Conservation (phyloP, 2,113 vertebrate species). For the Myrmecophaga tridactyla region DNA sequence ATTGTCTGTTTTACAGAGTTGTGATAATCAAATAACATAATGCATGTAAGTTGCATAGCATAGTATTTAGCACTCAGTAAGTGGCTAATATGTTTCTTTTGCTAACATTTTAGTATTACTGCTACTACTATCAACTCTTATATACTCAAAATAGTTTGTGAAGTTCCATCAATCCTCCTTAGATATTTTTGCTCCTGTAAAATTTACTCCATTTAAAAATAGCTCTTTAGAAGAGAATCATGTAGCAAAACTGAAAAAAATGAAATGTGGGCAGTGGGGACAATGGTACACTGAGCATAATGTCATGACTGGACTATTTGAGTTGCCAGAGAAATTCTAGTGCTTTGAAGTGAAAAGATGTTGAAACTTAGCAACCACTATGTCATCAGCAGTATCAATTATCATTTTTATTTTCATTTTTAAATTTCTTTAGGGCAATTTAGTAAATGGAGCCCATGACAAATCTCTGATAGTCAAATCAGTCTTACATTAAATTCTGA, state of each 20-base stretch:
- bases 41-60: not conserved
- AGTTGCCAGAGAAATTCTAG: constrained; percentile 28
- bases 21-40: not conserved
- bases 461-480: not conserved
- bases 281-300: not conserved
- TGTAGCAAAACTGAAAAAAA: not conserved
- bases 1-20: not conserved
- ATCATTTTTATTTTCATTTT: not conserved
- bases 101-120: not conserved
- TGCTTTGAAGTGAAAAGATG: constrained; percentile 45
- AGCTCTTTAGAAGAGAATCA: not conserved
- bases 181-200: not conserved
- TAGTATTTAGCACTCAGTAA: not conserved
- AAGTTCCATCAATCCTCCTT: not conserved
- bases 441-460: not conserved
- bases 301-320: not conserved
- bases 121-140: not conserved
- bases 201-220: constrained; percentile 41
- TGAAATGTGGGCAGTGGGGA: not conserved
- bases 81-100: not conserved
- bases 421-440: not conserved
- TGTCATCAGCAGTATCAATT: not conserved
- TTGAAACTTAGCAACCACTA: constrained; percentile 7
- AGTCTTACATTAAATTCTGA: not conserved
- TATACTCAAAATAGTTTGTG: not conserved